Evolutionary conservation across 2,888 invertebrate species (phyloP).

Genomic region (Slavum lentiscoides): DNA sequence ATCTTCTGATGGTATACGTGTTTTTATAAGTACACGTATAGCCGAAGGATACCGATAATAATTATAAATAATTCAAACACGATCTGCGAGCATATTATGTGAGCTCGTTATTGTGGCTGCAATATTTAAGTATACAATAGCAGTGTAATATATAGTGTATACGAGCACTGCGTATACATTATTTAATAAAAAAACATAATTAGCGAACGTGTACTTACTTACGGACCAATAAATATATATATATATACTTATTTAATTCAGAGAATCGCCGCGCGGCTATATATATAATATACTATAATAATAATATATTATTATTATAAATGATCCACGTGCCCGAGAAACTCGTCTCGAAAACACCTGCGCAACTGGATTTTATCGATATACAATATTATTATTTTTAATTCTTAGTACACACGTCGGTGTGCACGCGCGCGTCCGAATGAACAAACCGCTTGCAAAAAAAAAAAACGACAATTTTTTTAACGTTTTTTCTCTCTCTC

Average conservation of each 20-base stretch:
- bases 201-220: background rate
- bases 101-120: no score
- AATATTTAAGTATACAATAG: no score
- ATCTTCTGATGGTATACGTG: background rate
- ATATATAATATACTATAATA: background rate
- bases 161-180: no score
- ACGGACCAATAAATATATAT: background rate
- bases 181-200: slow-evolving; percentile 12
- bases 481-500: background rate
- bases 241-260: slow-evolving; percentile 23
- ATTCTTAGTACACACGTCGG: background rate
- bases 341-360: slow-evolving; percentile 34
- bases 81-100: background rate
- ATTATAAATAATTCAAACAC: slow-evolving; percentile 34
- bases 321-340: slow-evolving; percentile 43
- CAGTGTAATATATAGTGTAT: no score
- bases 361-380: slow-evolving; percentile 42
- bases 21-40: background rate
- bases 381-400: background rate
- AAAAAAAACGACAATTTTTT: slow-evolving; percentile 4
- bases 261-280: background rate
- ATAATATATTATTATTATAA: no score
- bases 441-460: slow-evolving; percentile 30
- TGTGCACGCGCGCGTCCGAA: background rate
- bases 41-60: background rate